A percentile compares a stretch with the other conserved stretches of the same genome.
Evolutionary conservation across 2,797 vertebrate species (phyloP).

Genomic region (Schizopygopsis malacanthus): DNA sequence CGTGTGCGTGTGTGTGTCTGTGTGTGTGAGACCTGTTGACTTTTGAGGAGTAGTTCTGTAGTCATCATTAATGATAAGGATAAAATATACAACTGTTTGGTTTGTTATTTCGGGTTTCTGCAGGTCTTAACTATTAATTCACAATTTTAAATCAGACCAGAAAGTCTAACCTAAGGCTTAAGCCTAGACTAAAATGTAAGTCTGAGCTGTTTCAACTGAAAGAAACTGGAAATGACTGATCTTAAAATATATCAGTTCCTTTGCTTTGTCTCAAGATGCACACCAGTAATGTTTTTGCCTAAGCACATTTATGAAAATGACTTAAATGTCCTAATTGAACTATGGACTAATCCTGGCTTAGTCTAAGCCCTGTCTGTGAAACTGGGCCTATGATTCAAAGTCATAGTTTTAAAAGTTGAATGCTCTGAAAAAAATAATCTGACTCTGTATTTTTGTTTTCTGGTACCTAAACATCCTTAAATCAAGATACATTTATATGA

Average conservation of each 20-base stretch:
- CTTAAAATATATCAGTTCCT: too few relatives aligned
- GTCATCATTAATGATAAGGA: neutral
- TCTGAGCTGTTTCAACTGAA: too few relatives aligned
- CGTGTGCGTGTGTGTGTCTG: too few relatives aligned
- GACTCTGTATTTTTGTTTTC: neutral
- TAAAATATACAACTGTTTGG: neutral
- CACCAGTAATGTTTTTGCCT: too few relatives aligned
- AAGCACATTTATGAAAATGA: too few relatives aligned
- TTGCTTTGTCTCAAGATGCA: too few relatives aligned
- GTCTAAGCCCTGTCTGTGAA: too few relatives aligned
- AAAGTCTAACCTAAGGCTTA: neutral
- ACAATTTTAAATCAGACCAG: neutral
- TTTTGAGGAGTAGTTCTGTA: conserved; percentile 20
- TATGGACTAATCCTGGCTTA: too few relatives aligned
- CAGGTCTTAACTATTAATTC: neutral
- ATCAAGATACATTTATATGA: neutral
- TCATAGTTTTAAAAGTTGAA: neutral
- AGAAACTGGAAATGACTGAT: too few relatives aligned
- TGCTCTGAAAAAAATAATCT: neutral
- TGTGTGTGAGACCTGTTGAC: neutral
- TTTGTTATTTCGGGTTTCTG: neutral
- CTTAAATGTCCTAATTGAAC: too few relatives aligned
- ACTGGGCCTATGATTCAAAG: neutral
- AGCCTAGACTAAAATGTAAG: too few relatives aligned
- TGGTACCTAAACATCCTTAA: neutral